Evolutionary conservation across 2,113 vertebrate genomes (phyloP), one percentile per base, ranked within the genome.

Genomic region (Oenanthe melanoleuca): DNA sequence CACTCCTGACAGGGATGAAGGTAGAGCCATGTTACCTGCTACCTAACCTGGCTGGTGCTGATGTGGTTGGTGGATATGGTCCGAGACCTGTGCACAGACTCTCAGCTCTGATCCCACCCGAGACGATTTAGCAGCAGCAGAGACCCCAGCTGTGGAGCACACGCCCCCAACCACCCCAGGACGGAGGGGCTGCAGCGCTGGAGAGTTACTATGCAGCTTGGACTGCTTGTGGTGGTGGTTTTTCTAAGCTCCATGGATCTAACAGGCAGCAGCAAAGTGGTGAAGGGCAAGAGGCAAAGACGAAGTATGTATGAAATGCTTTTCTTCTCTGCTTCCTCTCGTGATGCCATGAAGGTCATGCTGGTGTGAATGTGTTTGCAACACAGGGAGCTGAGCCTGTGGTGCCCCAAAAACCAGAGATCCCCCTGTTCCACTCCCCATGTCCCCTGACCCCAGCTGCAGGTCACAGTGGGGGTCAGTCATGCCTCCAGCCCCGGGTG

Each of bases 191-290:
- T 97, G 97, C 97, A 95, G 97, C 95, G 97, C 98, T 98, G 97
- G 97, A 97, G 92, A 98, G 98, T 97, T 98, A 99, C 99, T 99
- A 99, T 99, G 99, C 99, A 98, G 98, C 98, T 99, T 98, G 98
- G 99, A 98, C 98, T 99, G 97, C 97, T 99, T 98, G 98, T 97
- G 92, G 98, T 98, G 98, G 98, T 98, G 98, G 95, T 99, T 98
- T 98, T 99, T 97, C 98, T 99, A 96, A 99, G 98, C 98, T 98
- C 98, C 92, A 98, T 98, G 97, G 99, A 99, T 98, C 98, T 99
- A 88, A 91, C 97, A 45, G 97, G 98, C 80, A 98, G 98, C 98
- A 98, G 98, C 97, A 99, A 98, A 96, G 97, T 98, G 89, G 97
- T 97, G 97, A 99, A 98, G 97, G 98, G 98, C 94, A 99, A 99